Conservation (phyloP, 2,113 vertebrate genomes). For the Thinocorus orbignyianus region DNA sequence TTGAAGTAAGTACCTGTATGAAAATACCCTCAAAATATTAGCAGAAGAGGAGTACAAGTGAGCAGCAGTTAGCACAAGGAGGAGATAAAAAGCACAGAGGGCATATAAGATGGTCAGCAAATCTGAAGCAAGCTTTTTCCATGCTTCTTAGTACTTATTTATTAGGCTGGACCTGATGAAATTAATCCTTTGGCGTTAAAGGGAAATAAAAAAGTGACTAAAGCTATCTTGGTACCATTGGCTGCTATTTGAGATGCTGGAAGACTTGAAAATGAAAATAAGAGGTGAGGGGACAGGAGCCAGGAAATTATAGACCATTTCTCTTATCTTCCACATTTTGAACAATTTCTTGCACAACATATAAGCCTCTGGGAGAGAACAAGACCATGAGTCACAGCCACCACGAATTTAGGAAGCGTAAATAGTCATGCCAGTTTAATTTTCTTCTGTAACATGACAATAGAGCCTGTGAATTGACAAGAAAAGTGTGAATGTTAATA, state of each 20-base stretch:
- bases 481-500: background rate
- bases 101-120: background rate
- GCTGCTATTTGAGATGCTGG: background rate
- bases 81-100: background rate
- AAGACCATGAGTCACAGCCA: background rate
- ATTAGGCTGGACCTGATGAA: background rate
- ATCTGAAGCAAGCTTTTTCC: background rate
- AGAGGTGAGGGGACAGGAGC: background rate
- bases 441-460: background rate
- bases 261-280: background rate
- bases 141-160: background rate
- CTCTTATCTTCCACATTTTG: background rate
- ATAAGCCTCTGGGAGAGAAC: background rate
- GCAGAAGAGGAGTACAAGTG: background rate
- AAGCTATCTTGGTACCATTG: background rate
- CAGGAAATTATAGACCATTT: background rate
- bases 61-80: background rate
- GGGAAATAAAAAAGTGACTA: background rate
- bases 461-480: background rate
- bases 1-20: background rate
- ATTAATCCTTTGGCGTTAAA: background rate
- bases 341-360: background rate
- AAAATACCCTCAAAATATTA: background rate
- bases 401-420: background rate
- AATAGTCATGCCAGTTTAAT: background rate